Percentiles rank a stretch among this genome's conserved stretches.
phyloP scores from a whole-genome alignment of 1,140 invertebrate species.

The Aporrectodea caliginosa region DNA sequence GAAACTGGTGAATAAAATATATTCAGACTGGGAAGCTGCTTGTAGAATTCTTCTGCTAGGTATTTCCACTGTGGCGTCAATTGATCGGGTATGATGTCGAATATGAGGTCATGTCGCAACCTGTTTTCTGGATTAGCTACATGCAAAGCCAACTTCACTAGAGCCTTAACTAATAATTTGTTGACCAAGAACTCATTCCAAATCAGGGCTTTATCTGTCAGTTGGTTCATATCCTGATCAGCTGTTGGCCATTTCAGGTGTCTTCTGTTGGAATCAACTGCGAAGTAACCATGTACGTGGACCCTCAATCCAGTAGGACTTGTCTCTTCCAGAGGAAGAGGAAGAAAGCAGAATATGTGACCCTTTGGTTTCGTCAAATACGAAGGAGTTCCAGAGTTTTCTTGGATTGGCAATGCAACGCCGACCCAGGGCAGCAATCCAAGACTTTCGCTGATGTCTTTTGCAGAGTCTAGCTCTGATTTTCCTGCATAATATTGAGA shows the following conservation, averaged over 20 bases:
- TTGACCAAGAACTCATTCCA: constrained; percentile 27
- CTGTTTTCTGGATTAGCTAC: background rate
- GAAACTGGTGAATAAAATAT: background rate
- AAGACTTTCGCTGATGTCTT: background rate
- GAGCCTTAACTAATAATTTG: background rate
- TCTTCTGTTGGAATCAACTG: constrained; percentile 22
- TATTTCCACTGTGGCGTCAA: background rate
- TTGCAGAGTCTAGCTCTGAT: background rate
- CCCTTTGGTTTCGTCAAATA: constrained; percentile 11
- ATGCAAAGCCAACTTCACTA: background rate
- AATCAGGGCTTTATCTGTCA: constrained; percentile 12
- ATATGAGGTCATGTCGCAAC: background rate
- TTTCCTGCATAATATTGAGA: constrained; percentile 16
- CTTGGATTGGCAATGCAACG: background rate
- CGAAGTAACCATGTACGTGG: constrained; percentile 30
- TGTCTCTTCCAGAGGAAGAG: constrained; percentile 25
- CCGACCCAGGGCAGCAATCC: constrained; percentile 16
- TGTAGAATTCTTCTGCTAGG: background rate
- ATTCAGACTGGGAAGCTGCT: background rate
- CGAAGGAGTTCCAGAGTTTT: background rate
- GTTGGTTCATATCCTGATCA: constrained; percentile 16
- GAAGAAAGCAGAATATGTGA: constrained; percentile 33
- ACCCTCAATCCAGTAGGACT: constrained; percentile 22
- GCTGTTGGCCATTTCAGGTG: constrained; percentile 29
- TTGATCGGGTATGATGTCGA: background rate